phyloP scores from a whole-genome alignment of 2,113 vertebrate genomes.

The Clinocottus analis region DNA sequence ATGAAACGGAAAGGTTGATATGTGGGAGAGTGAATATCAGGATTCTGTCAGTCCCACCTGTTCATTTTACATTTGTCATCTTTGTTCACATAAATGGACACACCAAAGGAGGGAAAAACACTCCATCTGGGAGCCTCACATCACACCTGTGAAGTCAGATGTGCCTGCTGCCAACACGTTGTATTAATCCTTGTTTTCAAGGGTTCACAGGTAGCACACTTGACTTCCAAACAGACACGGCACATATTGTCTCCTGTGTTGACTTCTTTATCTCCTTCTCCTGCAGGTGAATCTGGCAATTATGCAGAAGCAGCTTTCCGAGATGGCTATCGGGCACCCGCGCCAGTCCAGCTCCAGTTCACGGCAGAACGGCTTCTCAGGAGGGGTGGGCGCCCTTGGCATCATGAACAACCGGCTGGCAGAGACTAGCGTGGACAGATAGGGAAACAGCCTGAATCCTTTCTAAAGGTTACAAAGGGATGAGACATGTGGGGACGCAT shows the following conservation, averaged over 20 bases:
- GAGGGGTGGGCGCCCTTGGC: conserved; percentile 93
- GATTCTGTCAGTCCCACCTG: neutral
- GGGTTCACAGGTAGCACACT: neutral
- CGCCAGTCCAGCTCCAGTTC: conserved; percentile 80
- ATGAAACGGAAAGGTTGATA: neutral
- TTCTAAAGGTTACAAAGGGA: conserved; percentile 15
- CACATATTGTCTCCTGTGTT: conserved; percentile 8
- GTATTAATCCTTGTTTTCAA: neutral
- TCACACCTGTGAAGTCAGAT: conserved; percentile 32
- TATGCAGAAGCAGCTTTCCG: conserved; percentile 95
- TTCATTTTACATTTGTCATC: neutral
- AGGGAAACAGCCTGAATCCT: conserved; percentile 22
- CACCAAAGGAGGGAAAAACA: conserved; percentile 11
- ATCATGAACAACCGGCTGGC: conserved; percentile 98
- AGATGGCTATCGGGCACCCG: conserved; percentile 89
- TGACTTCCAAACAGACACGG: neutral
- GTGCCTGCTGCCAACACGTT: neutral
- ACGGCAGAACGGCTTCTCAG: conserved; percentile 91
- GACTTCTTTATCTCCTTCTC: neutral
- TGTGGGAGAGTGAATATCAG: conserved; percentile 24
- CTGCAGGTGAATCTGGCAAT: conserved; percentile 88
- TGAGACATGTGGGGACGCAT: neutral
- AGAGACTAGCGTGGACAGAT: conserved; percentile 95
- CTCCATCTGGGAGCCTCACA: conserved; percentile 16
- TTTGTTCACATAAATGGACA: conserved; percentile 15